phyloP scores from a whole-genome alignment of 1,140 invertebrate genomes.

The Drosophila setifemur region DNA sequence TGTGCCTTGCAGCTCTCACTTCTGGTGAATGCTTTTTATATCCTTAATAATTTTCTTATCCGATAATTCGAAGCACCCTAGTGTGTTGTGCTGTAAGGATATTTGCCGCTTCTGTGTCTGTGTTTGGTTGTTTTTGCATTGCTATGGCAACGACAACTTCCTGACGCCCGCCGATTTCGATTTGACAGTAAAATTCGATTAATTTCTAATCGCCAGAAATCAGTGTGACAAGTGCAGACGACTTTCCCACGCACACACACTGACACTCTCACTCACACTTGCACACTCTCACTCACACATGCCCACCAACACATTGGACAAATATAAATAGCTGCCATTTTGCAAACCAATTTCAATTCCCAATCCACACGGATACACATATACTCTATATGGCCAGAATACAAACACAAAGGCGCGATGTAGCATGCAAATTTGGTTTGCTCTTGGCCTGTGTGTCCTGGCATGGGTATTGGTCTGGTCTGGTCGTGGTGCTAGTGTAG shows the following conservation, averaged over 20 bases:
- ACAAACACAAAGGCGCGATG: slow-evolving; percentile 39
- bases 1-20: too few species aligned
- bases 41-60: not conserved
- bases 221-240: slow-evolving; percentile 71
- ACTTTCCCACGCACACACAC: slow-evolving; percentile 7
- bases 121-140: slow-evolving; percentile 68
- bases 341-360: slow-evolving; percentile 53
- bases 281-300: slow-evolving; percentile 1
- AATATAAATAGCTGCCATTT: slow-evolving; percentile 62
- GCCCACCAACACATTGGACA: slow-evolving; percentile 29
- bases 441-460: not conserved
- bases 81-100: slow-evolving; percentile 22
- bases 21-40: too few species aligned
- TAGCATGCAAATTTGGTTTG: slow-evolving; percentile 65
- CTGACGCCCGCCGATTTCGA: slow-evolving; percentile 61
- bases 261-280: not conserved
- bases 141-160: slow-evolving; percentile 63
- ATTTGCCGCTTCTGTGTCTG: slow-evolving; percentile 19
- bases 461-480: slow-evolving; percentile 5
- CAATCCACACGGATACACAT: slow-evolving; percentile 11
- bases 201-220: slow-evolving; percentile 79
- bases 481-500: slow-evolving; percentile 33
- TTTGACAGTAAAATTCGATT: slow-evolving; percentile 81
- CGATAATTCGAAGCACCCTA: slow-evolving; percentile 2
- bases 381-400: slow-evolving; percentile 2